Evolutionary conservation across 2,797 vertebrate genomes (phyloP).

Genomic region (Chaetodon trifasciatus): DNA sequence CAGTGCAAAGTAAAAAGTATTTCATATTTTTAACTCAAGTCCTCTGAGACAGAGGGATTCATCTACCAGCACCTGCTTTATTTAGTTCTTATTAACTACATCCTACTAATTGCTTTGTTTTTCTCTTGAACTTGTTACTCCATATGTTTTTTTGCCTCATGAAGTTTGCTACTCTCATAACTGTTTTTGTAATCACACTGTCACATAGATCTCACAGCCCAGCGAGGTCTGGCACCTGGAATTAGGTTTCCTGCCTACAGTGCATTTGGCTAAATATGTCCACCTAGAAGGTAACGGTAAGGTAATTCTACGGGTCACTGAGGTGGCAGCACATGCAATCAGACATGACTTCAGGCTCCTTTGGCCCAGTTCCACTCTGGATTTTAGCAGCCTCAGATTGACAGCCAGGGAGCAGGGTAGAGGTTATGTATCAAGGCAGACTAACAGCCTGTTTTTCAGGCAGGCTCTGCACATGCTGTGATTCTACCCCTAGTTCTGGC

Average conservation of each 20-base stretch:
- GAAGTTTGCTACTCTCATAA: not conserved
- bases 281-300: conserved; percentile 44
- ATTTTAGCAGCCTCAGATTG: conserved; percentile 60
- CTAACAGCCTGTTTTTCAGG: conserved; percentile 56
- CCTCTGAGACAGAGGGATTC: not conserved
- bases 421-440: conserved; percentile 63
- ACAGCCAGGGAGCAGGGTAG: conserved; percentile 53
- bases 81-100: not conserved
- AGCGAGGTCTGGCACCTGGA: conserved; percentile 18
- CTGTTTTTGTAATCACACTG: conserved; percentile 14
- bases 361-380: conserved; percentile 61
- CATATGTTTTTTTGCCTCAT: not conserved
- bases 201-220: conserved; percentile 12
- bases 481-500: conserved; percentile 72
- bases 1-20: not conserved
- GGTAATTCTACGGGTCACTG: conserved; percentile 58
- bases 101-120: not conserved
- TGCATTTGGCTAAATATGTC: conserved; percentile 59
- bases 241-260: conserved; percentile 30
- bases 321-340: conserved; percentile 61
- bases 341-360: conserved; percentile 64
- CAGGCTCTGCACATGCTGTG: conserved; percentile 52
- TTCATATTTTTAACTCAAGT: not conserved
- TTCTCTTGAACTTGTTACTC: not conserved
- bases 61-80: not conserved